These are phyloP conservation scores for Ramphastos sulfuratus DNA, from an alignment of 2,113 vertebrate species.

Conservation along the genomic window DNA sequence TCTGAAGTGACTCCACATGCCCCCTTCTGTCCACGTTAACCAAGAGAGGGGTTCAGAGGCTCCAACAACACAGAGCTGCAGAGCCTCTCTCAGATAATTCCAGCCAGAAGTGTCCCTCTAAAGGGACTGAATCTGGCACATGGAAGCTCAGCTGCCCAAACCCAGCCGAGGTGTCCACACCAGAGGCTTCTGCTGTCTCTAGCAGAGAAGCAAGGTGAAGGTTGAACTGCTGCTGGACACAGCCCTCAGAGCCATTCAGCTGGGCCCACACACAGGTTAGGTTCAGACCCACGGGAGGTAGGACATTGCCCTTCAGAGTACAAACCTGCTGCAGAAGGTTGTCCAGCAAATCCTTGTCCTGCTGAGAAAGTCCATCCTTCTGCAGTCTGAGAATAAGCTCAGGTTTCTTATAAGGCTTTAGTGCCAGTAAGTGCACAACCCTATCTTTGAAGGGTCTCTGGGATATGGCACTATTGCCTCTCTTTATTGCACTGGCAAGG, in stretches of 20 bases:
- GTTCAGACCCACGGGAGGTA: background rate
- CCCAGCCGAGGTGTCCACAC: fast-evolving
- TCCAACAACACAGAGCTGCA: background rate
- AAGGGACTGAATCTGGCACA: background rate
- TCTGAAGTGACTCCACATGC: too few relatives aligned
- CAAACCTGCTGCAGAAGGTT: slow-evolving; percentile 92
- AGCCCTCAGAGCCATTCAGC: background rate
- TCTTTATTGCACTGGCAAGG: slow-evolving; percentile 87
- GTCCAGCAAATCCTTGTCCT: slow-evolving; percentile 91
- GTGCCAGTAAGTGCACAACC: slow-evolving; percentile 92
- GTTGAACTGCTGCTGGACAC: background rate
- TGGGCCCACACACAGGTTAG: background rate
- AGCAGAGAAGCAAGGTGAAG: fast-evolving
- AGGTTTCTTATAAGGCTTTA: slow-evolving; percentile 95
- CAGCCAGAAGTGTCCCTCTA: background rate
- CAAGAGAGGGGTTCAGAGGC: background rate
- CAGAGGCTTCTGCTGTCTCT: background rate
- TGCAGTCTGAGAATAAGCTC: slow-evolving; percentile 93
- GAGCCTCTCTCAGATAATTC: background rate
- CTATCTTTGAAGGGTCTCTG: slow-evolving; percentile 89
- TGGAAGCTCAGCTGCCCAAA: background rate
- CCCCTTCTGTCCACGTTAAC: background rate
- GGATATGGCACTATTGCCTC: slow-evolving; percentile 72
- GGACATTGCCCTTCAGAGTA: background rate
- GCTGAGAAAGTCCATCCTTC: slow-evolving; percentile 88